These are phyloP conservation scores for Phaethornis superciliosus DNA, from an alignment of 2,113 vertebrate species.

Conservation along the genomic window DNA sequence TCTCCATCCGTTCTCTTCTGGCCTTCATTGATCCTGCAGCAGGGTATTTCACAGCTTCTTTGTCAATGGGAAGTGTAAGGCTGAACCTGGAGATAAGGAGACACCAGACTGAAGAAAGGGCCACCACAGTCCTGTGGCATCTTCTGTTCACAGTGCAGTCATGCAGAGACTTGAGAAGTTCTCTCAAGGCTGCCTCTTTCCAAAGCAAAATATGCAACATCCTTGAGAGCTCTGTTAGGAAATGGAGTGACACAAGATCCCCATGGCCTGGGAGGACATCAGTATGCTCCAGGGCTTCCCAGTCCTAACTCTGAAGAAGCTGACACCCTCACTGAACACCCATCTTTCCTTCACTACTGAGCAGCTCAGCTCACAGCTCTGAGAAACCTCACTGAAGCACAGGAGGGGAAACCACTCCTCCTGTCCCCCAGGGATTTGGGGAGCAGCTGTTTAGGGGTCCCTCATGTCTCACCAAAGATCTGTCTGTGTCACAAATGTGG, in stretches of 20 bases:
- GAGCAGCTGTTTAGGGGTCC: not conserved
- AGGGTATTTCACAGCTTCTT: not conserved
- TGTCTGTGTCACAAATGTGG: not conserved
- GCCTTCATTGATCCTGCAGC: not conserved
- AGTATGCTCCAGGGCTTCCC: not conserved
- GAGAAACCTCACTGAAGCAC: not conserved
- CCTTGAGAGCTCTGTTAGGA: not conserved
- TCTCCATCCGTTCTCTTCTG: not conserved
- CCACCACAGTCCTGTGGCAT: not conserved
- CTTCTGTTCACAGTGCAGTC: not conserved
- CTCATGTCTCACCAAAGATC: not conserved
- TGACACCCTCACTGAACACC: not conserved
- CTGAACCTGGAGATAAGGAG: not conserved
- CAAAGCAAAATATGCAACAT: not conserved
- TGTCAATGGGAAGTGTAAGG: not conserved
- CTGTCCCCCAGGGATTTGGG: too few species aligned
- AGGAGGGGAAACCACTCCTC: not conserved
- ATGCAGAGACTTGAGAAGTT: not conserved
- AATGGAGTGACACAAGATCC: not conserved
- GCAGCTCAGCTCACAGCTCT: not conserved
- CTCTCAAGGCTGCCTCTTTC: not conserved
- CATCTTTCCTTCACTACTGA: not conserved
- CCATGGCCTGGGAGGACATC: not conserved
- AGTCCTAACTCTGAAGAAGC: not conserved
- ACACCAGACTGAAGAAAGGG: not conserved